Evolutionary conservation across 2,888 invertebrate species (phyloP), one percentile per base, ranked within the genome.

Genomic region (Drosophila macrospina): DNA sequence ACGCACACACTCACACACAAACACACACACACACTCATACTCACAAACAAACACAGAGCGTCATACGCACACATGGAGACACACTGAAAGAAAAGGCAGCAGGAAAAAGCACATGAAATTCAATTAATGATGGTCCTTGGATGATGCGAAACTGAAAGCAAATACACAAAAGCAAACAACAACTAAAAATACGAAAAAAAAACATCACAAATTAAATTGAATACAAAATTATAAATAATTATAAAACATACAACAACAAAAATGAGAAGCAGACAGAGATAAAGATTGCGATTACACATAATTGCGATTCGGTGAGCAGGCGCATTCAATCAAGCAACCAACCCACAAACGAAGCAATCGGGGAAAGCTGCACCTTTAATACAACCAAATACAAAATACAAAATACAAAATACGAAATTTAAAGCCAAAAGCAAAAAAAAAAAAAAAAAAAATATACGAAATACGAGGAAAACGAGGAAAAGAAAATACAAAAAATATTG

Each of bases 221-320:
- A n/a, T n/a, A n/a, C n/a, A 24, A 41, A 11, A 41, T 26, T 20
- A 61, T 5, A 10, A 42, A 32, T 7, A 39, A 28, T 28, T 28
- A 28, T 28, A 4, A 28, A 42, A 56, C 68, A 26, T 11, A 16
- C 37, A 7, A 5, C n/a, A 32, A 69, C 57, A 28, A 28, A 7
- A 52, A 73, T 69, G 60, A 61, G 47, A 69, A 54, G 36, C 44
- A 69, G 60, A 69, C 56, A 48, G 73, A 64, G 74, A 57, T 57
- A 60, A 68, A 74, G 56, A 54, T 50, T 55, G 74, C 62, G 74
- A 70, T 74, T 74, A 74, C 75, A 74, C 47, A 74, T 66, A 74
- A 74, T 74, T 74, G 70, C 62, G 70, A 70, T 74, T 70, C 70
- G 70, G 66, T 48, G 75, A 74, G 74, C 74, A 74, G 70, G 74